These are phyloP conservation scores for Momotus momota DNA, from an alignment of 2,797 vertebrate genomes.

Conservation along the genomic window DNA sequence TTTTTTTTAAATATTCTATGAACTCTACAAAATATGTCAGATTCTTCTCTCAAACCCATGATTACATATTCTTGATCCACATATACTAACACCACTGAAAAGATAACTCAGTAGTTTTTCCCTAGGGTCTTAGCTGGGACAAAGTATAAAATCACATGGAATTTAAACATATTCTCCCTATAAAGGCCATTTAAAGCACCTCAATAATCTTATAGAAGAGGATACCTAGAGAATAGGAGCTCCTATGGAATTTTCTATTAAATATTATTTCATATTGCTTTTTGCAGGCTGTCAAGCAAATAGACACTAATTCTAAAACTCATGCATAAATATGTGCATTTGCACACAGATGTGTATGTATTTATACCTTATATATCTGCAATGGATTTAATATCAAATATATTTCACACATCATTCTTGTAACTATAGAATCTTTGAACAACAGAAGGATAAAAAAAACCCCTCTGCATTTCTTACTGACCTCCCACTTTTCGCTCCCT, in stretches of 20 bases:
- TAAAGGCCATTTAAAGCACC: neutral
- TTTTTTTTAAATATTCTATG: neutral
- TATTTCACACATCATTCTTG: neutral
- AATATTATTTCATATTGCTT: neutral
- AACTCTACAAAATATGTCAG: neutral
- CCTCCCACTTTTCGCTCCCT: neutral
- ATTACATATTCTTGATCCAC: neutral
- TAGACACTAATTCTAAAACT: neutral
- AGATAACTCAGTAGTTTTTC: neutral
- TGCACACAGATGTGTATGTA: neutral
- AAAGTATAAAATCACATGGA: neutral
- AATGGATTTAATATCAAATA: neutral
- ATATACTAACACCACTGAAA: neutral
- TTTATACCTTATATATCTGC: neutral
- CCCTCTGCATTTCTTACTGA: neutral
- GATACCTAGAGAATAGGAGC: neutral
- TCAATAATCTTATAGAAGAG: neutral
- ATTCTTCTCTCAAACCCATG: neutral
- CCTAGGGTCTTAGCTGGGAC: neutral
- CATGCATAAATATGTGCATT: neutral
- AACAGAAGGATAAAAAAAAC: neutral
- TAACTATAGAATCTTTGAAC: neutral
- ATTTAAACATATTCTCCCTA: neutral
- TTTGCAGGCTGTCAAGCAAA: neutral
- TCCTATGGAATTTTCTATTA: neutral